Evolutionary conservation across 2,888 invertebrate genomes (phyloP), one percentile per base, ranked within the genome.

Genomic region (Neocrepidodera transversa): DNA sequence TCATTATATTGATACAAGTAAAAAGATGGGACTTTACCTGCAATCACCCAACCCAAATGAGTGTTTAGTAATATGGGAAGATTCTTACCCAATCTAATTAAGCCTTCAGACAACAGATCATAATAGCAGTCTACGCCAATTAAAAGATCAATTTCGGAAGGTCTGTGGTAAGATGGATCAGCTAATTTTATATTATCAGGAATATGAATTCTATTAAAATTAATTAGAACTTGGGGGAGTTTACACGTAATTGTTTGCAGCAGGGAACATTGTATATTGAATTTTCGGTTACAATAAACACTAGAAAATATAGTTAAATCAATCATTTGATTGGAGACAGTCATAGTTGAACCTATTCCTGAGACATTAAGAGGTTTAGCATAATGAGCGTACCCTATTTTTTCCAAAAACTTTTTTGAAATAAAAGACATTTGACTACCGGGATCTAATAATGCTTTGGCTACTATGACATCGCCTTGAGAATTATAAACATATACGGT

Each of bases 61-160:
- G 38, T 47, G n/a, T 48, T 36, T 48, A 48, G 47, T 10, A 48
- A 43, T 11, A 18, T 17, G 7, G 55, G 55, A 1, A 23, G 5
- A 11, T 28, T 45, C 26, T 40, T 36, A 6, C 55, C 26, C 5
- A 56, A 8, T 48, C 20, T 45, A 35, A 56, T 48, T 20, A 38
- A 23, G 6, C 55, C 55, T 13, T 28, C 10, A 2, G 17, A 6
- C 8, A 56, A 40, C 1, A 56, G 2, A 23, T 48, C 40, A 48
- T 23, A 47, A 28, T 57, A 57, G 7, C 42, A 3, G 20, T 57
- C 57, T 18, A 50, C 40, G 6, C 43, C 57, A 10, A 57, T 1
- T 11, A 57, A 23, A 14, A 57, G 20, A 43, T 57, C 57, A n/a
- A 57, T 57, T 35, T 57, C 18, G 3, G 32, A 42, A 2, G 50